Conservation (phyloP, 2,113 vertebrate species). For the Ardeotis arabs region DNA sequence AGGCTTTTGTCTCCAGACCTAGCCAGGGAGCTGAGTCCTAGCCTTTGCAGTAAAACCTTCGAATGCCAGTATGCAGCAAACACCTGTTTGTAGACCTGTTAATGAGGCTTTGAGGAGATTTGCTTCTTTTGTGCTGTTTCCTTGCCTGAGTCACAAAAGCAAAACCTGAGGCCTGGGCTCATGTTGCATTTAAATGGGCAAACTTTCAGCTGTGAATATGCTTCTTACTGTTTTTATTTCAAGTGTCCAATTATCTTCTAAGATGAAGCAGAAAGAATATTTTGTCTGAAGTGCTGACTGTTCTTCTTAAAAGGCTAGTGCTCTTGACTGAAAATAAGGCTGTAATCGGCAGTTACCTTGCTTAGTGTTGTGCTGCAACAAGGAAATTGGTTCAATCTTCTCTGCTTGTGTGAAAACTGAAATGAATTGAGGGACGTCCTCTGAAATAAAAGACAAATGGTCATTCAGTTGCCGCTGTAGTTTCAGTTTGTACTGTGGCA, state of each 20-base stretch:
- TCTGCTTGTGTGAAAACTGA: background rate
- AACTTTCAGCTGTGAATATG: background rate
- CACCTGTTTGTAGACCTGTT: background rate
- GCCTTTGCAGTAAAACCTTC: background rate
- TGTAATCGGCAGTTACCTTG: background rate
- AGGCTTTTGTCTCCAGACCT: background rate
- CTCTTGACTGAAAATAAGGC: background rate
- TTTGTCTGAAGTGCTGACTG: background rate
- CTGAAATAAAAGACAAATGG: background rate
- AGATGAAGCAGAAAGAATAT: background rate
- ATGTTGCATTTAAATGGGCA: background rate
- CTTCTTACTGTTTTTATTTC: background rate
- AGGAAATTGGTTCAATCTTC: background rate
- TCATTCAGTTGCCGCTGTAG: background rate
- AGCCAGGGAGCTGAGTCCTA: background rate
- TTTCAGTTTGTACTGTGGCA: background rate
- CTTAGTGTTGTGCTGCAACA: background rate
- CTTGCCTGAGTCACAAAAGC: accelerated
- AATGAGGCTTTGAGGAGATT: background rate
- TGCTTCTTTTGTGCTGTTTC: background rate
- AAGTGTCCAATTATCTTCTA: background rate
- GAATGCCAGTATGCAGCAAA: background rate
- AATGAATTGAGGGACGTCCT: background rate
- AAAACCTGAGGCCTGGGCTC: background rate
- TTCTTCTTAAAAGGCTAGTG: background rate